Evolutionary conservation across 2,888 invertebrate genomes (phyloP).

Genomic region (Taenaris catops): DNA sequence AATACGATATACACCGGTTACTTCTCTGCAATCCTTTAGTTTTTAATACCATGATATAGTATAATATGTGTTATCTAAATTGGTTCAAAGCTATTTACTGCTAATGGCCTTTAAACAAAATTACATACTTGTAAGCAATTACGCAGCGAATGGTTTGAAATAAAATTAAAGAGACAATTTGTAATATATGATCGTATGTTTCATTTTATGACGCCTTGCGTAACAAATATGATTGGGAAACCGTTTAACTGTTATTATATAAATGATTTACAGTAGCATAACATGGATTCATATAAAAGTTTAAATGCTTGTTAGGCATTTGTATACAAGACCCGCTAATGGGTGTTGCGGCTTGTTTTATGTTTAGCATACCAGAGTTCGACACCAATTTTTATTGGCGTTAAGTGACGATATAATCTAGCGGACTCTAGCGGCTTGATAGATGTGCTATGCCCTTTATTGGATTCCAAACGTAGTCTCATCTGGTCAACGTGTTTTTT

Average conservation of each 20-base stretch:
- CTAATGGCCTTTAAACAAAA: constrained; percentile 18
- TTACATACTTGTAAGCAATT: constrained; percentile 11
- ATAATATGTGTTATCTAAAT: constrained; percentile 19
- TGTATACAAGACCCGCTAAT: no score
- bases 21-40: constrained; percentile 13
- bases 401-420: no score
- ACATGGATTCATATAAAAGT: no score
- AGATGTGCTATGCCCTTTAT: no score
- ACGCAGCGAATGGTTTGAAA: constrained; percentile 12
- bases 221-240: constrained; percentile 7
- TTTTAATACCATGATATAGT: constrained; percentile 10
- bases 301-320: no score
- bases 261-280: constrained; percentile 10
- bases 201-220: constrained; percentile 13
- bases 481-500: no score
- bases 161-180: constrained; percentile 11
- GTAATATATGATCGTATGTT: constrained; percentile 13
- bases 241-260: constrained; percentile 6
- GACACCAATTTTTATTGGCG: no score
- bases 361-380: no score
- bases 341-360: no score
- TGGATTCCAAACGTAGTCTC: no score
- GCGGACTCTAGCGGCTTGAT: no score
- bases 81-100: constrained; percentile 14
- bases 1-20: constrained; percentile 13